Base-by-base conservation (phyloP, 2,888 invertebrate genomes). In the Pterobdella sp. region DNA sequence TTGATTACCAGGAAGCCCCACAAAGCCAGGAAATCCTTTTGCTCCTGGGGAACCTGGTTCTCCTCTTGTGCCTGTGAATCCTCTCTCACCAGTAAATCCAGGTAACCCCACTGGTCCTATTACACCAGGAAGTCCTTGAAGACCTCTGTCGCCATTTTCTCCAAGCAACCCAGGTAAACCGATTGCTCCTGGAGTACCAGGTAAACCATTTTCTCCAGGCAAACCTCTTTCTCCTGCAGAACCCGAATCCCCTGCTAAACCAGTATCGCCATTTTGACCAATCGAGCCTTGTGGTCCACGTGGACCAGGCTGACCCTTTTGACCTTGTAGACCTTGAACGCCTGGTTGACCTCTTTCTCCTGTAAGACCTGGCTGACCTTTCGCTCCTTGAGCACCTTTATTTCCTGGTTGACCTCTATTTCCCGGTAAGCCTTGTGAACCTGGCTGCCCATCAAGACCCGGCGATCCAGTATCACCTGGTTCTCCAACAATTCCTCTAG, bases 371-470 rank as follows among this genome's bases (percentile, higher is more conserved):
- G 65, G 65, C 32, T 65, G 65, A 34, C 65, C 65, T 34, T 34
- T 35, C n/a, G 32, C 3, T 7, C 65, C 65, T 34, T 3, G 35
- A 10, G 7, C 18, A 3, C 74, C 76, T 35, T 36, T 52, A 42
- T 69, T 64, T 37, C 77, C 77, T 34, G 49, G 63, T n/a, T n/a
- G 72, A 32, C 77, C 77, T 18, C 14, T 56, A n/a, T 56, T 56
- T 42, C 74, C 76, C 29, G 52, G 56, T 56, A 68, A 68, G 36
- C 77, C 77, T 37, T 52, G 63, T 18, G n/a, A 67, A 26, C 77
- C 77, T 29, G 76, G 69, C 22, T 32, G 32, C 10, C 80, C 77
- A 7, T 71, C 52, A n/a, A 73, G 35, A 26, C 77, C 73, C 22
- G 74, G 76, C n/a, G 66, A 42, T 29, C 78, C 78, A 26, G 49